A percentile compares a stretch with the other conserved stretches of the same genome.
phyloP scores from a whole-genome alignment of 2,113 vertebrate genomes.

The Brachypodius melanocephalos region DNA sequence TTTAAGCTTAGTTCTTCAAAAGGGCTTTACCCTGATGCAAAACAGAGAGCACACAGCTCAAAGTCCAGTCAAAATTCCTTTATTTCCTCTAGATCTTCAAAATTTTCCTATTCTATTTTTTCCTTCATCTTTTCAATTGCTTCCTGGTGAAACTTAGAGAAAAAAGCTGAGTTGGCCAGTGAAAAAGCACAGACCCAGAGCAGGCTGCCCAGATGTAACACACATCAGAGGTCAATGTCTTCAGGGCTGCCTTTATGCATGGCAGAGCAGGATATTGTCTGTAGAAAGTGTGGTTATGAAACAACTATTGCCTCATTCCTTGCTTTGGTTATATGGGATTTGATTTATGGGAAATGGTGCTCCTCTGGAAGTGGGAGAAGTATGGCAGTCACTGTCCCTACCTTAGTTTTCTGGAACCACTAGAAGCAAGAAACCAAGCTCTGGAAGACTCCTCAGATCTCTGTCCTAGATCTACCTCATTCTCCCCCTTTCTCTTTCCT shows the following conservation, averaged over 20 bases:
- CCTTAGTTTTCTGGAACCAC: not conserved
- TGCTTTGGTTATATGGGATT: not conserved
- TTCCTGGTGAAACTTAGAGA: not conserved
- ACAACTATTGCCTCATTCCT: not conserved
- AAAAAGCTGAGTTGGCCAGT: not conserved
- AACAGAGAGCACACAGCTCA: not conserved
- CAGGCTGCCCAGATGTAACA: not conserved
- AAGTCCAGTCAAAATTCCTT: not conserved
- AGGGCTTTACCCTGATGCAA: not conserved
- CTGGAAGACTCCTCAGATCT: not conserved
- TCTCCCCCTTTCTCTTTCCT: not conserved
- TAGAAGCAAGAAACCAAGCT: not conserved
- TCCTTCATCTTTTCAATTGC: not conserved
- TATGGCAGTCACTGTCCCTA: not conserved
- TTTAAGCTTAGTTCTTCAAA: not conserved
- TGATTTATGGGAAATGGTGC: not conserved
- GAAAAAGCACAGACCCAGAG: not conserved
- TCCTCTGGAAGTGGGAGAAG: not conserved
- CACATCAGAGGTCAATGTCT: not conserved
- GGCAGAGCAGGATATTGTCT: not conserved
- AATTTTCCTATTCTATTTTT: not conserved
- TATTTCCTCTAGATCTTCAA: not conserved
- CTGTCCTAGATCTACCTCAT: not conserved
- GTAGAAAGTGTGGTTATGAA: not conserved
- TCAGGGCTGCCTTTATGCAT: not conserved